These are phyloP conservation scores for Syngnathus rostellatus DNA, from an alignment of 2,797 vertebrate species.

Conservation along the genomic window DNA sequence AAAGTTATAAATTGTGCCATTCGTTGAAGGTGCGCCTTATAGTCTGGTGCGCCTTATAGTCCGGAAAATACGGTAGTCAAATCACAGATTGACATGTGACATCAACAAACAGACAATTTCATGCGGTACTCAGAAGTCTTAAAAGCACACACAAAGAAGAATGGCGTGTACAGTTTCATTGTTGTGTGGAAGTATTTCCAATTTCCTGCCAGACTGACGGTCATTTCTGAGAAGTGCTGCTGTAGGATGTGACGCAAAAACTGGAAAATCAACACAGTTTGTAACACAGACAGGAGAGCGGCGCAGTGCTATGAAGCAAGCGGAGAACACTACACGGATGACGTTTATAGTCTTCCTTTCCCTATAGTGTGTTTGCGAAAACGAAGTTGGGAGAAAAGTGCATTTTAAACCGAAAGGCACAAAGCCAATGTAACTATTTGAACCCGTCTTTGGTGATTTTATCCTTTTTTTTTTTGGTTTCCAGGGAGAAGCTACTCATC, in stretches of 20 bases:
- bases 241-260: constrained; percentile 1
- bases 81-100: too few relatives aligned
- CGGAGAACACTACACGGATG: too few relatives aligned
- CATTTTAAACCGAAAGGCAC: background rate
- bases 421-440: background rate
- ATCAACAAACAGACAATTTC: background rate
- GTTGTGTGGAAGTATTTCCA: constrained; percentile 39
- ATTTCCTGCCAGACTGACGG: constrained; percentile 27
- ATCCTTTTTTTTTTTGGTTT: background rate
- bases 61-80: too few relatives aligned
- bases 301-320: constrained; percentile 29
- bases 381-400: background rate
- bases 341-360: background rate
- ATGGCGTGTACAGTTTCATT: constrained; percentile 12
- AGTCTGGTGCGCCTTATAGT: too few relatives aligned
- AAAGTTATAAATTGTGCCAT: too few relatives aligned
- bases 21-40: too few relatives aligned
- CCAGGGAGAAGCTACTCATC: background rate
- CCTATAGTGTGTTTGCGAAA: background rate
- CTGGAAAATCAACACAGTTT: constrained; percentile 57
- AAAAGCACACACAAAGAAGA: constrained; percentile 18
- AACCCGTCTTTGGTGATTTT: background rate
- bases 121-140: background rate
- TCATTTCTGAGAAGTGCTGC: constrained; percentile 63
- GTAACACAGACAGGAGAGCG: constrained; percentile 35